A percentile compares a stretch with the other conserved stretches of the same genome.
These are phyloP conservation scores for Leptura quadrifasciata DNA, from an alignment of 2,888 invertebrate species.

Conservation along the genomic window DNA sequence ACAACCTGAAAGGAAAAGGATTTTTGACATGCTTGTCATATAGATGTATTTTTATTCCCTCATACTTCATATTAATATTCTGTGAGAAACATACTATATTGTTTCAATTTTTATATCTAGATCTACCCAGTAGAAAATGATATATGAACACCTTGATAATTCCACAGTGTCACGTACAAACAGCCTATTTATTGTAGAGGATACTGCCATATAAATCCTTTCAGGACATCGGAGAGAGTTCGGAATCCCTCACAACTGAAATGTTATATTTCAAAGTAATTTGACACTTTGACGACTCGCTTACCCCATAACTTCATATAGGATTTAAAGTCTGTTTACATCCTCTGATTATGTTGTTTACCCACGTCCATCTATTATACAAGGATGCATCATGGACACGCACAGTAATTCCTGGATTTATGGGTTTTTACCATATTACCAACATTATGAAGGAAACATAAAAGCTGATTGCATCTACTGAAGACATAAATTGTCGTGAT, in stretches of 20 bases:
- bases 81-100: conserved; percentile 12
- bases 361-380: conserved; percentile 45
- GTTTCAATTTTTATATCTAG: conserved; percentile 33
- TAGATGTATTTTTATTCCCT: background rate
- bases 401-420: conserved; percentile 47
- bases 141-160: conserved; percentile 50
- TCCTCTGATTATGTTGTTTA: conserved; percentile 54
- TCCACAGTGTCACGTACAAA: conserved; percentile 45
- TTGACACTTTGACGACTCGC: conserved; percentile 50
- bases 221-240: conserved; percentile 35
- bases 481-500: background rate
- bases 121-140: conserved; percentile 35
- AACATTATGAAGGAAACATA: background rate
- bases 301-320: conserved; percentile 51
- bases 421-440: conserved; percentile 30
- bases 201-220: conserved; percentile 45
- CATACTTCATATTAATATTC: conserved; percentile 4
- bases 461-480: background rate
- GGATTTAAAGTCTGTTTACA: conserved; percentile 48
- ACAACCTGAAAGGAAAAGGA: too few species aligned
- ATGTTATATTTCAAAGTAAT: conserved; percentile 52
- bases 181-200: conserved; percentile 46
- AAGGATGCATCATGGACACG: conserved; percentile 46
- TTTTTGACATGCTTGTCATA: background rate
- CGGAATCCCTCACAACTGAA: conserved; percentile 47